Conservation (phyloP, 2,888 invertebrate genomes). For the Cosmia trapezina region DNA sequence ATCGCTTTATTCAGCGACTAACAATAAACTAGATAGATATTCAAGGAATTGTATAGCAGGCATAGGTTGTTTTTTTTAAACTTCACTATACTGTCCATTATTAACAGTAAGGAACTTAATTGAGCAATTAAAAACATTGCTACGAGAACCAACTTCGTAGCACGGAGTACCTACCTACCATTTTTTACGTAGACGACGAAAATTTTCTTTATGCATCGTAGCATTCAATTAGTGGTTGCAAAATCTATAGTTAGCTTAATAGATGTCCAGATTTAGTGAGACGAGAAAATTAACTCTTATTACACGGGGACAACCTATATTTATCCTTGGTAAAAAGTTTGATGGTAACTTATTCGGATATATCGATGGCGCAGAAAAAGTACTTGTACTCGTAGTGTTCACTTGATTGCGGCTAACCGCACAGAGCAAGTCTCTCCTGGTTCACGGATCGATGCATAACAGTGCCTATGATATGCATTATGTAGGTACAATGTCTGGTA, state of each 20-base stretch:
- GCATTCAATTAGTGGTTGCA: not conserved
- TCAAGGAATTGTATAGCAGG: not conserved
- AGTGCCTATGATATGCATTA: constrained; percentile 49
- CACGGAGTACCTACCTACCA: not conserved
- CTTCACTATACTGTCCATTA: not conserved
- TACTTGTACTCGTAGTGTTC: constrained; percentile 53
- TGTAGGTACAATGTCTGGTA: constrained; percentile 30
- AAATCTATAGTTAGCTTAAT: constrained; percentile 30
- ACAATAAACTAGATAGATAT: not conserved
- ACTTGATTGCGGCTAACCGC: constrained; percentile 66
- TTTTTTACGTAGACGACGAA: not conserved
- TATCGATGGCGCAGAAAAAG: constrained; percentile 56
- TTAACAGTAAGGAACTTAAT: not conserved
- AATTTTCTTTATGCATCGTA: constrained; percentile 6
- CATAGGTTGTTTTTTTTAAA: not conserved
- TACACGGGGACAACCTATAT: constrained; percentile 43
- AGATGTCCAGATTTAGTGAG: constrained; percentile 26
- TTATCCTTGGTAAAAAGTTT: constrained; percentile 44
- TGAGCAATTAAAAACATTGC: constrained; percentile 2
- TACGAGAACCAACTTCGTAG: constrained; percentile 16
- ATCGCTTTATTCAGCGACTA: not conserved
- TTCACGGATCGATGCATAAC: constrained; percentile 60
- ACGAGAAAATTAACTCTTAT: constrained; percentile 32
- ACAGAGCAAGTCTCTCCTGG: constrained; percentile 42
- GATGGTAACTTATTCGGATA: constrained; percentile 62